Percentiles rank a stretch among this genome's conserved stretches.
Evolutionary conservation across 2,797 vertebrate genomes (phyloP).

Genomic region (Falco biarmicus): DNA sequence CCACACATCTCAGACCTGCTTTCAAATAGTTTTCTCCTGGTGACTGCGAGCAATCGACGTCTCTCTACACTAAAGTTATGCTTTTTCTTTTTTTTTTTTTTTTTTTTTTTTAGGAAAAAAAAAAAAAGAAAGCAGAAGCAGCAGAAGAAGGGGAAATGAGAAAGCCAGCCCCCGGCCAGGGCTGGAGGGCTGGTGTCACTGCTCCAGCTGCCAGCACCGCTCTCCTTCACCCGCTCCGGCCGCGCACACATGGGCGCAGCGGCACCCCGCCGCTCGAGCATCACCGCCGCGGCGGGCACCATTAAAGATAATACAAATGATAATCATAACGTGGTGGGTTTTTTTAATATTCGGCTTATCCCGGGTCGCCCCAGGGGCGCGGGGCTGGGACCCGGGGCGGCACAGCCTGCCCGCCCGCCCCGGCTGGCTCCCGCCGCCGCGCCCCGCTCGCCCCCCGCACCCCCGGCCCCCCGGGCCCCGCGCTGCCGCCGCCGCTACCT

Average conservation of each 20-base stretch:
- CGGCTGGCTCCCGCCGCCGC: not conserved
- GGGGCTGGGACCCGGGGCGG: not conserved
- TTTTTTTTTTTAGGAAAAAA: not conserved
- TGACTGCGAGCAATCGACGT: not conserved
- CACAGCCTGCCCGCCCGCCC: not conserved
- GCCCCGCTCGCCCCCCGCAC: not conserved
- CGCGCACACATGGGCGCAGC: not conserved
- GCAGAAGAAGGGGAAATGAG: fast-evolving
- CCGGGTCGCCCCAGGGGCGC: not conserved
- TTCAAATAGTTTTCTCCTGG: not conserved
- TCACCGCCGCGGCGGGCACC: not conserved
- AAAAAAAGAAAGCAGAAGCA: not conserved
- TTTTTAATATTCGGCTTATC: not conserved
- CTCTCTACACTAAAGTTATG: not conserved
- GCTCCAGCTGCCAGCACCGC: not conserved
- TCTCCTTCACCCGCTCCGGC: not conserved
- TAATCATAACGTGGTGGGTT: no score
- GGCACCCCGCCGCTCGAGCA: not conserved
- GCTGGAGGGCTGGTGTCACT: not conserved
- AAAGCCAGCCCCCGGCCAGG: not conserved
- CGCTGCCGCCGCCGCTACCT: conserved; percentile 49
- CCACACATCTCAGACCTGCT: not conserved
- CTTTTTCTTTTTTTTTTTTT: no score
- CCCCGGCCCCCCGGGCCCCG: not conserved
- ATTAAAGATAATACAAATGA: fast-evolving